phyloP scores from a whole-genome alignment of 2,113 vertebrate genomes.

The Callospermophilus lateralis region DNA sequence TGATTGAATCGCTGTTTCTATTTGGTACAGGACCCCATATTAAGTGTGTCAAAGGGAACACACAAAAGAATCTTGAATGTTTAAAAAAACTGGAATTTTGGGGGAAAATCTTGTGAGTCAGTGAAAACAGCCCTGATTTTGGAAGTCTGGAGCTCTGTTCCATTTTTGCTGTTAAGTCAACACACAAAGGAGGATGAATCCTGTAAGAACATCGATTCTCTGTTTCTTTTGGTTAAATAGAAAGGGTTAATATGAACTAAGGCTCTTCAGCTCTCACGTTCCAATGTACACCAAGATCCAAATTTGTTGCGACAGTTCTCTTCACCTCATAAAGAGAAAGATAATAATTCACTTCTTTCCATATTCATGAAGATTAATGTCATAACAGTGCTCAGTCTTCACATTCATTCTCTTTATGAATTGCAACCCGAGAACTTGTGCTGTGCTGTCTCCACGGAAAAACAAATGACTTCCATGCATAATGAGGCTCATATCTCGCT shows the following conservation, averaged over 20 bases:
- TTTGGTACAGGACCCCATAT: not conserved
- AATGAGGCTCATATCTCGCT: constrained; percentile 74
- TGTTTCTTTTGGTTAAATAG: not conserved
- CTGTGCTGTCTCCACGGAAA: constrained; percentile 69
- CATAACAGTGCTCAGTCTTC: constrained; percentile 57
- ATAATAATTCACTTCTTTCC: constrained; percentile 79
- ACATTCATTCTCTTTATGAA: constrained; percentile 64
- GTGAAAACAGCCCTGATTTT: not conserved
- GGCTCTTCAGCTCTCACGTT: not conserved
- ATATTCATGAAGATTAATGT: constrained; percentile 81
- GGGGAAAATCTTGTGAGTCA: not conserved
- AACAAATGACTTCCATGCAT: constrained; percentile 79
- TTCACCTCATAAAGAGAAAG: constrained; percentile 73
- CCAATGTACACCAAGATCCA: constrained; percentile 45
- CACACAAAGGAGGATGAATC: not conserved
- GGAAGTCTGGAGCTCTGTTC: not conserved
- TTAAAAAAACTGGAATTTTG: constrained; percentile 32
- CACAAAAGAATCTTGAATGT: not conserved
- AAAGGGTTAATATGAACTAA: not conserved
- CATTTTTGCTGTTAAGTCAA: not conserved
- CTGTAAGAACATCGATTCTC: not conserved
- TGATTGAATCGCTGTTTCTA: not conserved
- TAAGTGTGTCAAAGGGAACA: not conserved
- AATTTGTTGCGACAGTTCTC: constrained; percentile 74
- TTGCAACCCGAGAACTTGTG: constrained; percentile 69